Conservation (phyloP, 2,113 vertebrate genomes). For the Leucosticte australis region DNA sequence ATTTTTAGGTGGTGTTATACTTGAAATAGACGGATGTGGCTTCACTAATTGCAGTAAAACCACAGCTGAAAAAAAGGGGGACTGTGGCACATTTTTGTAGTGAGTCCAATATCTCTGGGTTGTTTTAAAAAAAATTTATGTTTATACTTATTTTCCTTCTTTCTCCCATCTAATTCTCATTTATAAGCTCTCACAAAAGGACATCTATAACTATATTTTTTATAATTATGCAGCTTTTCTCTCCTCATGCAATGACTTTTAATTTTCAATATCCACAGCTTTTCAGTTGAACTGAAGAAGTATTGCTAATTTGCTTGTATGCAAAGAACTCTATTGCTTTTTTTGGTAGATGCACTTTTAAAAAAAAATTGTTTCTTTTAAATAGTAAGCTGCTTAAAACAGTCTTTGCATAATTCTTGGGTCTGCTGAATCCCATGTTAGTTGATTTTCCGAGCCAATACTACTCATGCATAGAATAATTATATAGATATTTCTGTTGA, state of each 20-base stretch:
- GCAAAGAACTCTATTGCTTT: not conserved
- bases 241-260: not conserved
- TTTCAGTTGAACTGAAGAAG: not conserved
- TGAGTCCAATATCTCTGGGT: not conserved
- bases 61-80: not conserved
- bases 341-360: not conserved
- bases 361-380: not conserved
- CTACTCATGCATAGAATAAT: not conserved
- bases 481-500: conserved; percentile 2
- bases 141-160: not conserved
- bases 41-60: not conserved
- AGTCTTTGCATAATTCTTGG: conserved; percentile 44
- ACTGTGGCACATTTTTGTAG: not conserved
- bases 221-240: not conserved
- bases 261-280: not conserved
- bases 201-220: not conserved
- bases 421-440: conserved; percentile 14
- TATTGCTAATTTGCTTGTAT: not conserved
- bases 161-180: not conserved
- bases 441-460: conserved; percentile 21
- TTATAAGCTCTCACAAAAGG: not conserved
- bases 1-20: not conserved
- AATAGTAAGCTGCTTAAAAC: conserved; percentile 55
- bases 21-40: not conserved
- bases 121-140: not conserved